These are phyloP conservation scores for Remorina albescens DNA, from an alignment of 2,797 vertebrate genomes.

Conservation along the genomic window DNA sequence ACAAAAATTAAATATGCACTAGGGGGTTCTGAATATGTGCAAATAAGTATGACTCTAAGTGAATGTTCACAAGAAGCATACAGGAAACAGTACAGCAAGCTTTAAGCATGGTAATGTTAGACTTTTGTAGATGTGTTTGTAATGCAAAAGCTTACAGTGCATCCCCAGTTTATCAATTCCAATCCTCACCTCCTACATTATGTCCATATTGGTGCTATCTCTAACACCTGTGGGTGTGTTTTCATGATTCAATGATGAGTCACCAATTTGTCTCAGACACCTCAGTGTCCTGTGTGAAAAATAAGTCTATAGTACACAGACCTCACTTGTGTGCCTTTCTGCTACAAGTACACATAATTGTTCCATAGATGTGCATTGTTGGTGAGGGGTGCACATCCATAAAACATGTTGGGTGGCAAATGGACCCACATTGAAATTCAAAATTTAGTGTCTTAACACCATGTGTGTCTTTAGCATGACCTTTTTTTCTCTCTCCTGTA, in stretches of 20 bases:
- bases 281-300: conserved; percentile 49
- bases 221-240: conserved; percentile 71
- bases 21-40: neutral
- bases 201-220: conserved; percentile 46
- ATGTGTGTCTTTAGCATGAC: neutral
- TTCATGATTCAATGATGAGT: conserved; percentile 69
- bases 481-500: conserved; percentile 33
- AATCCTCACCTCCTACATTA: conserved; percentile 48
- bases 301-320: conserved; percentile 21
- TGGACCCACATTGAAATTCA: conserved; percentile 21
- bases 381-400: neutral
- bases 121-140: conserved; percentile 26
- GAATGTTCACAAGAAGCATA: neutral
- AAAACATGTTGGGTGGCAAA: conserved; percentile 17
- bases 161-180: conserved; percentile 29
- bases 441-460: conserved; percentile 18
- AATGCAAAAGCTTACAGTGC: conserved; percentile 18
- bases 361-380: neutral
- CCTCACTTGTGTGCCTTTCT: conserved; percentile 3
- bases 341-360: neutral
- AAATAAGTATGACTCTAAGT: conserved; percentile 11
- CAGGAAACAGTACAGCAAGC: neutral
- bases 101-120: conserved; percentile 2
- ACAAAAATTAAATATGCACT: neutral
- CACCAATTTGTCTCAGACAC: conserved; percentile 56